Evolutionary conservation across 2,888 invertebrate species (phyloP).

Genomic region (Clanis bilineata): DNA sequence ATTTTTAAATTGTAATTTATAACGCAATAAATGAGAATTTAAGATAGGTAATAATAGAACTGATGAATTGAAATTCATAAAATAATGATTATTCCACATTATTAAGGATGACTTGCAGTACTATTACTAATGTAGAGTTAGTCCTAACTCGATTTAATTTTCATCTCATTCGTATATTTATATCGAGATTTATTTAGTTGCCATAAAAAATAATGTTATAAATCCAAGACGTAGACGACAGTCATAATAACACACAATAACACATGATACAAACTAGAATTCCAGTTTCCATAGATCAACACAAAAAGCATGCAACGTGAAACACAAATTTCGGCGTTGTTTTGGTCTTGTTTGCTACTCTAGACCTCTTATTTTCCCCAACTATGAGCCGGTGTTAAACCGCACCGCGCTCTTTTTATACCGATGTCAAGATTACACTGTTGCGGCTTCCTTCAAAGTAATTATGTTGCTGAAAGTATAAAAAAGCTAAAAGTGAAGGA

Average conservation of each 20-base stretch:
- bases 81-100: too few species aligned
- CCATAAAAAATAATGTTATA: too few species aligned
- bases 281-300: neutral
- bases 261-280: neutral
- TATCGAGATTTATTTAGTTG: too few species aligned
- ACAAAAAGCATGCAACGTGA: neutral
- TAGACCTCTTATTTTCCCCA: neutral
- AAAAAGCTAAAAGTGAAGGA: constrained; percentile 5
- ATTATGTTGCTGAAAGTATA: constrained; percentile 11
- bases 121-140: too few species aligned
- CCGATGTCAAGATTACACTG: constrained; percentile 8
- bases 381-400: neutral
- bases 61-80: too few species aligned
- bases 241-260: neutral
- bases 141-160: too few species aligned
- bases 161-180: too few species aligned
- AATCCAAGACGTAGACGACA: neutral
- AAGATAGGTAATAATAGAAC: too few species aligned
- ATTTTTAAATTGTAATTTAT: too few species aligned
- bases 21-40: too few species aligned
- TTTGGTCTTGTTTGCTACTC: neutral
- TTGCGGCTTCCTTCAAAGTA: constrained; percentile 12
- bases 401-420: neutral
- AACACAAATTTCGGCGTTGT: neutral
- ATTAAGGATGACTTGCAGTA: too few species aligned